Base-by-base conservation (phyloP, 2,113 vertebrate species). In the Patagioenas fasciata region DNA sequence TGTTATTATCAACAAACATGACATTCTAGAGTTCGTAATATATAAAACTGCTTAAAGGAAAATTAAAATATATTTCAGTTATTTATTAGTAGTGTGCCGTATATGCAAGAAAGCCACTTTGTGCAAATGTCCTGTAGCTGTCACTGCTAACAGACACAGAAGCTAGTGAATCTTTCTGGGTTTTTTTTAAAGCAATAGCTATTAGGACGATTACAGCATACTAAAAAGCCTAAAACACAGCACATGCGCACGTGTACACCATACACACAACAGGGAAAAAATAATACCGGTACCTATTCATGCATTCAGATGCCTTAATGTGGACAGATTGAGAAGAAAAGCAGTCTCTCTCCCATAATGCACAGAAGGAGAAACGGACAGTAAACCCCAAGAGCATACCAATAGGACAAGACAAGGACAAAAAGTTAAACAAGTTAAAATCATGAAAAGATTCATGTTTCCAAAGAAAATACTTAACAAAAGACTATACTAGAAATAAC, bases 221-320 rank as follows among this genome's bases (percentile, higher is more conserved):
- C 91, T 94, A 96, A 94, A 90, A 85, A 91, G 85, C 87, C 88
- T 95, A 88, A 29, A 80, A 82, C 74, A 96, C 71, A 95, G 83
- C 89, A 97, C 95, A 77, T 85, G 90, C 5, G 56, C 80, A 90
- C 71, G 62, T 2, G 15, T 64, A 94, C 31, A 61, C 36, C 51
- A 70, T 17, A 96, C 47, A 94, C 67, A 95, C 83, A 91, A 94
- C 47, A 85, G 71, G 61, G 80, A 85, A 95, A 91, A 97, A 93
- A 84, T 96, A 97, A 97, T 98, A 98, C 85, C 97, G 95, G 98
- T 98, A 99, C 98, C 98, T 98, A 99, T 98, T 98, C 98, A 98
- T 98, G 98, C 98, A 98, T 97, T 98, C 98, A 98, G 98, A 95
- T 94, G 96, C 95, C 95, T 98, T 96, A 96, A 96, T 97, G 98